These are phyloP conservation scores for Saxidomus purpurata DNA, from an alignment of 1,140 invertebrate species.

Conservation along the genomic window DNA sequence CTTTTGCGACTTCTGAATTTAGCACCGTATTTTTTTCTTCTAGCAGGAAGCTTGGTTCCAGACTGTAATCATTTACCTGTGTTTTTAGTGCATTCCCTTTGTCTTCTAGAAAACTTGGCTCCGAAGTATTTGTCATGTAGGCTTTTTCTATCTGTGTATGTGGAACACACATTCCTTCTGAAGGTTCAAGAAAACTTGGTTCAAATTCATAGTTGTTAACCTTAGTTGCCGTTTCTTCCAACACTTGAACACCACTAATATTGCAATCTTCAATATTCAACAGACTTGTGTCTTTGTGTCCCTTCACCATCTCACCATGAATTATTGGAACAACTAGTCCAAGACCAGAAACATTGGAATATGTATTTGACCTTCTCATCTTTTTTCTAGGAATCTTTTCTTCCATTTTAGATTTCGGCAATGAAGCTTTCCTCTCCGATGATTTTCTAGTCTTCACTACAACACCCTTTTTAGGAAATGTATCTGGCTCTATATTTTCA, in stretches of 20 bases:
- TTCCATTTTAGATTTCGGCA: conserved; percentile 27
- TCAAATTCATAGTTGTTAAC: neutral
- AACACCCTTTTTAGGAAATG: neutral
- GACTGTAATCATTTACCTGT: neutral
- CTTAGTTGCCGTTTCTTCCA: neutral
- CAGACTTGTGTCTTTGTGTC: conserved; percentile 57
- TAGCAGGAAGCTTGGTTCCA: conserved; percentile 46
- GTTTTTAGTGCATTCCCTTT: neutral
- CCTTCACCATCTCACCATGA: conserved; percentile 32
- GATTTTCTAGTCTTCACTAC: conserved; percentile 6
- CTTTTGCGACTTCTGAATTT: neutral
- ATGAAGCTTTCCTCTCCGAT: conserved; percentile 4
- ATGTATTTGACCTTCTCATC: conserved; percentile 62
- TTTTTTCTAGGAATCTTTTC: conserved; percentile 24
- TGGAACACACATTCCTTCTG: neutral
- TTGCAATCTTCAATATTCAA: conserved; percentile 38
- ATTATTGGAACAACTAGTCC: conserved; percentile 60
- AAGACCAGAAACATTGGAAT: conserved; percentile 55
- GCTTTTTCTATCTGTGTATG: neutral
- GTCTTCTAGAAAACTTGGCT: conserved; percentile 24
- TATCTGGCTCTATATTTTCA: conserved; percentile 30
- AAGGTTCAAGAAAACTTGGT: conserved; percentile 41
- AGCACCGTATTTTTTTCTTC: neutral
- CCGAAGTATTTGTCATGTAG: neutral
- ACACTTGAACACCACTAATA: conserved; percentile 42